Base-by-base conservation (phyloP, 2,113 vertebrate genomes). In the Megaleporinus macrocephalus region DNA sequence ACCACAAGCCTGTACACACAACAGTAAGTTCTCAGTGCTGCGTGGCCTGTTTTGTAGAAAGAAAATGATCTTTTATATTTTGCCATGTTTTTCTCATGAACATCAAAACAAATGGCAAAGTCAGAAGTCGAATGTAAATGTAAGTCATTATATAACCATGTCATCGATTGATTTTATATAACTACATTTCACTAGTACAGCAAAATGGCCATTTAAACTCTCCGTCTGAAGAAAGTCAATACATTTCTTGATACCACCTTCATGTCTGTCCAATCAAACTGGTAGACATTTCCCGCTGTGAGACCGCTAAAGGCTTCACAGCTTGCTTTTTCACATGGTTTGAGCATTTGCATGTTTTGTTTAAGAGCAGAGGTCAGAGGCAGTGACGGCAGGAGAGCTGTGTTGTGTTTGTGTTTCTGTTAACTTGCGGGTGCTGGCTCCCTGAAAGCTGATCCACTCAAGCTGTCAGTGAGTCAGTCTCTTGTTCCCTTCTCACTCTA, bases 391-490 rank as follows among this genome's bases (percentile, higher is more conserved):
- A 9, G 22, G 2, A 16, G 18, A 66, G 27, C 20, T 36, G 65
- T 68, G 20, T 44, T 9, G 3, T n/a, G 33, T 70, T 44, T 44
- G 66, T 68, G 29, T 70, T 70, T 22, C 20, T 70, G 33, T 24
- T 44, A 70, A 70, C 33, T 41, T 5, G 36, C 14, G 20, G 33
- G 24, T 24, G 11, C 20, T 44, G 36, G 10, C 66, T 70, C 66
- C 24, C 33, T 36, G 65, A 68, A 36, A 68, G 7, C 16, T 36
- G 63, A 36, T 22, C 33, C 30, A 41, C 65, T 44, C 36, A 41
- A 44, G 22, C 33, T 70, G 66, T 70, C 66, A 70, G 66, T 69
- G 57, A 61, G 24, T 61, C 57, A 61, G 57, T 61, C 57, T 61
- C 66, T 41, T 41, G 33, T 36, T 30, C 65, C 65, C 65, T 22